Percentiles rank a stretch among this genome's conserved stretches.
These are phyloP conservation scores for Lycorma delicatula DNA, from an alignment of 1,140 invertebrate genomes.

Conservation along the genomic window DNA sequence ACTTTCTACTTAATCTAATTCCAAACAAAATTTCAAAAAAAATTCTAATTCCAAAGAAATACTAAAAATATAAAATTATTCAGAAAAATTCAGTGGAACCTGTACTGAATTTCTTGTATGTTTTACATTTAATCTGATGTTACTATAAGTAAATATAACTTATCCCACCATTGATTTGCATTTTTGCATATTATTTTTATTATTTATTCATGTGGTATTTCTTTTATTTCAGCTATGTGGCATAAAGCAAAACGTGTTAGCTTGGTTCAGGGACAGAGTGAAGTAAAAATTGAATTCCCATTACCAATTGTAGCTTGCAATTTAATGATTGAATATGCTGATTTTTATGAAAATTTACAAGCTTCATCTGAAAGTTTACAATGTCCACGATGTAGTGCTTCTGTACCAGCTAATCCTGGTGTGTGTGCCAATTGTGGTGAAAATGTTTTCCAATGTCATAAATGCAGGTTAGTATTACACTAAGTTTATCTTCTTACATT, in stretches of 20 bases:
- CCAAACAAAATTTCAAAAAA: no score
- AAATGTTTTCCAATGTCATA: constrained; percentile 97
- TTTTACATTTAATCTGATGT: no score
- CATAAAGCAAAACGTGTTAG: constrained; percentile 90
- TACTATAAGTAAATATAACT: no score
- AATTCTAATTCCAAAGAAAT: no score
- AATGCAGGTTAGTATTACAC: constrained; percentile 76
- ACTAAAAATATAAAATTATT: no score
- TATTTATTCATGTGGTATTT: constrained; percentile 10
- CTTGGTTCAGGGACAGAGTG: constrained; percentile 83
- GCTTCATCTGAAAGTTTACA: constrained; percentile 82
- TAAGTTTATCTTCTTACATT: no score
- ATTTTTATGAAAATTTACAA: constrained; percentile 90
- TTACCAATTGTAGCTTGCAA: constrained; percentile 95
- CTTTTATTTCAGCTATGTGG: constrained; percentile 63
- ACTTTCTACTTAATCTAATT: no score
- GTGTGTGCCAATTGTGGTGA: constrained; percentile 97
- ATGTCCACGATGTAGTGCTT: constrained; percentile 91
- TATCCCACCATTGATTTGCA: background rate
- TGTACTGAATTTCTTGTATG: no score
- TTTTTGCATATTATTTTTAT: background rate
- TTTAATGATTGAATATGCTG: constrained; percentile 97
- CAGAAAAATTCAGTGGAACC: no score
- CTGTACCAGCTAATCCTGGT: constrained; percentile 92
- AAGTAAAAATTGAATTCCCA: constrained; percentile 93